phyloP scores from a whole-genome alignment of 1,140 invertebrate species.

The Goniozus legneri region DNA sequence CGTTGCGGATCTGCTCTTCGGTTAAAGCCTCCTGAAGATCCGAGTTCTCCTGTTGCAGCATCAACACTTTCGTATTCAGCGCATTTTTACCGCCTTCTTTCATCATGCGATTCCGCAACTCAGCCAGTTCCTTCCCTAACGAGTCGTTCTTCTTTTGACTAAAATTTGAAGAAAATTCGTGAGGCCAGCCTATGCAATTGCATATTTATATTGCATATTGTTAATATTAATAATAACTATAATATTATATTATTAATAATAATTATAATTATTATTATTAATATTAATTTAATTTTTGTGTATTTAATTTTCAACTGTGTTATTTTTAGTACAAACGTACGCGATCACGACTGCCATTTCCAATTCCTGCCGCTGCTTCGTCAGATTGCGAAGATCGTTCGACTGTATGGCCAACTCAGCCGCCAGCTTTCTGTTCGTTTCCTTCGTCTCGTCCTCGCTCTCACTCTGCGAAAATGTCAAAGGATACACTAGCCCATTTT shows the following conservation, averaged over 20 bases:
- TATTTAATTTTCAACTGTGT: too few relatives aligned
- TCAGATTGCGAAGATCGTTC: conserved; percentile 22
- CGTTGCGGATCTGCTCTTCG: conserved; percentile 47
- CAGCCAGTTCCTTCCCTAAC: conserved; percentile 22
- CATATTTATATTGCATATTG: background rate
- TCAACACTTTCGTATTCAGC: conserved; percentile 15
- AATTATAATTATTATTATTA: too few relatives aligned
- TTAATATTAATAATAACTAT: too few relatives aligned
- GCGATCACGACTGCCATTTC: conserved; percentile 20
- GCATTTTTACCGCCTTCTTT: conserved; percentile 21
- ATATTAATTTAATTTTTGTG: too few relatives aligned
- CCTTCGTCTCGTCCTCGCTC: conserved; percentile 12
- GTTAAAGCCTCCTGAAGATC: conserved; percentile 47
- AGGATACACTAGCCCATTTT: too few relatives aligned
- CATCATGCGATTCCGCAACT: conserved; percentile 21
- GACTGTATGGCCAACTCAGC: conserved; percentile 24
- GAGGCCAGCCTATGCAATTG: background rate
- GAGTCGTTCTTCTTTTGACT: conserved; percentile 27
- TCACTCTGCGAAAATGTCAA: background rate
- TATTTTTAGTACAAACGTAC: conserved; percentile 20
- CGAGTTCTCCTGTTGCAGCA: conserved; percentile 44
- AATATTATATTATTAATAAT: too few relatives aligned
- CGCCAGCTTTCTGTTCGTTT: conserved; percentile 20
- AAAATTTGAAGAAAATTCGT: background rate
- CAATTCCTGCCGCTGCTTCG: conserved; percentile 16